phyloP scores from a whole-genome alignment of 2,888 invertebrate species.

The Phrixothrix hirtus region DNA sequence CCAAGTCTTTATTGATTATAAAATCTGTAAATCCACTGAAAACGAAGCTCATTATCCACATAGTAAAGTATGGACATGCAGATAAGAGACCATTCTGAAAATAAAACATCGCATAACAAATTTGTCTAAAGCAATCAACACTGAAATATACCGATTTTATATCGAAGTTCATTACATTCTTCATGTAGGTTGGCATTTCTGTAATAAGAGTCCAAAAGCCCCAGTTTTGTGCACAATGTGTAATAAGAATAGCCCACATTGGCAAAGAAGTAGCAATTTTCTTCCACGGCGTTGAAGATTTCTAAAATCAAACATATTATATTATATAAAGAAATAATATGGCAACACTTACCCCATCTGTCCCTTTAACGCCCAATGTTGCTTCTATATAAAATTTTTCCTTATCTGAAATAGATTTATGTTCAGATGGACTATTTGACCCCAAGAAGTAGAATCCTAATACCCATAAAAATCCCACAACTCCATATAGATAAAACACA shows the following conservation, averaged over 20 bases:
- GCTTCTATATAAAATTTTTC: slow-evolving; percentile 67
- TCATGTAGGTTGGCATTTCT: slow-evolving; percentile 79
- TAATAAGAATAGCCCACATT: slow-evolving; percentile 71
- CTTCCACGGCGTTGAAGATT: slow-evolving; percentile 69
- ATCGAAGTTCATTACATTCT: slow-evolving; percentile 69
- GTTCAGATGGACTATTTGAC: slow-evolving; percentile 64
- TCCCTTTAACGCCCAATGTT: slow-evolving; percentile 18
- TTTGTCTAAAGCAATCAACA: background rate
- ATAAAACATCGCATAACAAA: slow-evolving; percentile 7
- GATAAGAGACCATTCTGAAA: slow-evolving; percentile 67
- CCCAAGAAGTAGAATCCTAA: slow-evolving; percentile 64
- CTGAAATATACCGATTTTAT: slow-evolving; percentile 66
- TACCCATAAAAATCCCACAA: slow-evolving; percentile 63
- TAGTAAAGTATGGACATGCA: slow-evolving; percentile 71
- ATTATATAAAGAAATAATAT: too few relatives aligned
- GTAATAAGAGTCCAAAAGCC: slow-evolving; percentile 83
- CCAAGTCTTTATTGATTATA: slow-evolving; percentile 58
- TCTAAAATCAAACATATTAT: too few relatives aligned
- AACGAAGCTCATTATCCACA: slow-evolving; percentile 71
- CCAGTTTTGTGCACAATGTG: slow-evolving; percentile 75
- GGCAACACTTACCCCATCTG: too few relatives aligned
- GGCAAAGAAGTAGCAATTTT: slow-evolving; percentile 73
- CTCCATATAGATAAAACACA: slow-evolving; percentile 73
- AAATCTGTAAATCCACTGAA: slow-evolving; percentile 69
- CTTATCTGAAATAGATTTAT: slow-evolving; percentile 61